A percentile compares a stretch with the other conserved stretches of the same genome.
phyloP scores from a whole-genome alignment of 2,797 vertebrate genomes.

The Geotrypetes seraphini region DNA sequence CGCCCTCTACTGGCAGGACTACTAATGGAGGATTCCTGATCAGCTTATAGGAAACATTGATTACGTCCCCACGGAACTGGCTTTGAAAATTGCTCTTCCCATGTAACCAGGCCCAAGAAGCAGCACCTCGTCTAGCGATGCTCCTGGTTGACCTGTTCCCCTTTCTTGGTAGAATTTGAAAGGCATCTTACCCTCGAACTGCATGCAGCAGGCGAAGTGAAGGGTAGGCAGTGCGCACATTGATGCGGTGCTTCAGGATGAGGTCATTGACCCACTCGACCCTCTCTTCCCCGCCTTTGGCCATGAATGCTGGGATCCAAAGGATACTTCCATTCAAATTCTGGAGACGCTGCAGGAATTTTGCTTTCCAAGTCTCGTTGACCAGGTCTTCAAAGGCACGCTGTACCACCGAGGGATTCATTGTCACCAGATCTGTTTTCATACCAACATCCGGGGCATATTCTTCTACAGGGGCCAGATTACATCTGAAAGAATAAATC shows the following conservation, averaged over 20 bases:
- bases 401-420: slow-evolving; percentile 95
- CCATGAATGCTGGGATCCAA: slow-evolving; percentile 97
- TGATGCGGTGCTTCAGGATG: slow-evolving; percentile 76
- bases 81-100: no score
- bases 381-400: slow-evolving; percentile 88
- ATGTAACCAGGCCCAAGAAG: no score
- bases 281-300: slow-evolving; percentile 83
- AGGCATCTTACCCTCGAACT: slow-evolving; percentile 78
- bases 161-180: no score
- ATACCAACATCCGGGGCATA: slow-evolving; percentile 74
- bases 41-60: no score
- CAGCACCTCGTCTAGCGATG: no score
- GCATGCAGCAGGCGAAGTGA: slow-evolving; percentile 89
- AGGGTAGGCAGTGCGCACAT: slow-evolving; percentile 84
- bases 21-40: no score
- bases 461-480: slow-evolving; percentile 89
- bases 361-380: slow-evolving; percentile 75
- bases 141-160: no score
- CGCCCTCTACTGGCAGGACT: no score
- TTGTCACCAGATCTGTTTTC: slow-evolving; percentile 84
- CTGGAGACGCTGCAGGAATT: slow-evolving; percentile 73
- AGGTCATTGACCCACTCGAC: slow-evolving; percentile 88
- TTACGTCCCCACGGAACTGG: no score
- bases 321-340: slow-evolving; percentile 83
- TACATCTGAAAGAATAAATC: slow-evolving; percentile 76